Percentiles rank a stretch among this genome's conserved stretches.
phyloP scores from a whole-genome alignment of 2,888 invertebrate species.

The Drepanosiphum platanoidis region DNA sequence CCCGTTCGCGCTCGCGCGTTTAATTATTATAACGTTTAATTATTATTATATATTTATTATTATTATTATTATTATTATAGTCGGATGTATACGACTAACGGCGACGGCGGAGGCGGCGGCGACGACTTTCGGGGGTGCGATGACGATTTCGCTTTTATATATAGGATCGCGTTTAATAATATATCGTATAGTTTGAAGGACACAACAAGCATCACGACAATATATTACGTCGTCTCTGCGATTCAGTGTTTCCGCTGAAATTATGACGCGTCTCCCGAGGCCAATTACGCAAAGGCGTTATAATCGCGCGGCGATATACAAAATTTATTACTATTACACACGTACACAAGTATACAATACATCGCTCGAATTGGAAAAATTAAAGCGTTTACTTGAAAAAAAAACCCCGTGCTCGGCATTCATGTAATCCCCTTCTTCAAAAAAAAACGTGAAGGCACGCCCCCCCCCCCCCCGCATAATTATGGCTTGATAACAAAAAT shows the following conservation, averaged over 20 bases:
- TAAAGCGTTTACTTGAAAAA: too few species aligned
- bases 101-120: background rate
- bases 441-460: too few species aligned
- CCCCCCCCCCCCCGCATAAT: too few species aligned
- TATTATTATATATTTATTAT: slow-evolving; percentile 56
- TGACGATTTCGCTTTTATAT: slow-evolving; percentile 56
- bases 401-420: too few species aligned
- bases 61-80: slow-evolving; percentile 42
- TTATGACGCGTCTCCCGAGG: slow-evolving; percentile 53
- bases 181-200: slow-evolving; percentile 25
- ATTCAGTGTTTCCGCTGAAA: slow-evolving; percentile 18
- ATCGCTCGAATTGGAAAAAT: background rate
- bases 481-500: too few species aligned
- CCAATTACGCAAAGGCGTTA: slow-evolving; percentile 56
- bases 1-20: slow-evolving; percentile 28
- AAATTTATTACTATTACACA: background rate
- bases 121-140: slow-evolving; percentile 33
- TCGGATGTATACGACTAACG: background rate
- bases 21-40: slow-evolving; percentile 57
- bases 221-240: background rate
- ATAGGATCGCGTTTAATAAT: slow-evolving; percentile 48
- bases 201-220: too few species aligned
- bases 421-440: too few species aligned
- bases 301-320: slow-evolving; percentile 32
- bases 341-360: background rate